These are phyloP conservation scores for Panzeria rudis DNA, from an alignment of 2,888 invertebrate species.

Conservation along the genomic window DNA sequence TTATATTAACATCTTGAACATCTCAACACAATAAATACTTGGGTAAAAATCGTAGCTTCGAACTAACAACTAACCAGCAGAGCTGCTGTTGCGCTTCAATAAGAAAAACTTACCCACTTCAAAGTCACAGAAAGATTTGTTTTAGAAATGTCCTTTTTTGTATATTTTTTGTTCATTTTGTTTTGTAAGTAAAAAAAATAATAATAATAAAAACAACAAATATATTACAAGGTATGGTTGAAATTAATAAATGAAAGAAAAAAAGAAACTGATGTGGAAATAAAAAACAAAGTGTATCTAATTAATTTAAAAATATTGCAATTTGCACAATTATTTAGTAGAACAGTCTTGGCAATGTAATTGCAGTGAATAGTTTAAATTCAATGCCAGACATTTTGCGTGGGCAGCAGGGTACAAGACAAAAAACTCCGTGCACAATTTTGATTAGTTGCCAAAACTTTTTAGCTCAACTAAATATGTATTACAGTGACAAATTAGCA, in stretches of 20 bases:
- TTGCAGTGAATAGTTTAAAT: slow-evolving; percentile 13
- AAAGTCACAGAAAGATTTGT: slow-evolving; percentile 66
- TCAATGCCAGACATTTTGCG: slow-evolving; percentile 51
- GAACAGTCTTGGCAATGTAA: slow-evolving; percentile 22
- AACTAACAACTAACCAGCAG: slow-evolving; percentile 16
- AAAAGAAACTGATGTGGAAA: slow-evolving; percentile 37
- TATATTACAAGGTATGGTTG: slow-evolving; percentile 30
- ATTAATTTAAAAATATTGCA: slow-evolving; percentile 5
- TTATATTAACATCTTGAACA: slow-evolving; percentile 59
- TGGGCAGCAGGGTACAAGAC: slow-evolving; percentile 26
- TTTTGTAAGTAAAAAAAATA: slow-evolving; percentile 68
- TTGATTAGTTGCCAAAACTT: slow-evolving; percentile 44
- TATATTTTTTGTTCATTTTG: slow-evolving; percentile 73
- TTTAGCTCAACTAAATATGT: slow-evolving; percentile 27
- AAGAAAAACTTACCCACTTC: slow-evolving; percentile 73
- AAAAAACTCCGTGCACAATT: slow-evolving; percentile 42
- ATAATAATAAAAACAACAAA: slow-evolving; percentile 55
- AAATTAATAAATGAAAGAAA: slow-evolving; percentile 43
- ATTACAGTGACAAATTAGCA: slow-evolving; percentile 18
- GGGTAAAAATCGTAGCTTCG: slow-evolving; percentile 43
- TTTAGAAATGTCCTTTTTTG: slow-evolving; percentile 71
- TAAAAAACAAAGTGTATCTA: slow-evolving; percentile 4
- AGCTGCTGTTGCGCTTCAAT: slow-evolving; percentile 50
- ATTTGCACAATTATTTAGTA: slow-evolving; percentile 17
- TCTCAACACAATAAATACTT: slow-evolving; percentile 51